Percentiles rank a stretch among this genome's conserved stretches.
These are phyloP conservation scores for Podarcis raffonei DNA, from an alignment of 2,113 vertebrate genomes.

Conservation along the genomic window DNA sequence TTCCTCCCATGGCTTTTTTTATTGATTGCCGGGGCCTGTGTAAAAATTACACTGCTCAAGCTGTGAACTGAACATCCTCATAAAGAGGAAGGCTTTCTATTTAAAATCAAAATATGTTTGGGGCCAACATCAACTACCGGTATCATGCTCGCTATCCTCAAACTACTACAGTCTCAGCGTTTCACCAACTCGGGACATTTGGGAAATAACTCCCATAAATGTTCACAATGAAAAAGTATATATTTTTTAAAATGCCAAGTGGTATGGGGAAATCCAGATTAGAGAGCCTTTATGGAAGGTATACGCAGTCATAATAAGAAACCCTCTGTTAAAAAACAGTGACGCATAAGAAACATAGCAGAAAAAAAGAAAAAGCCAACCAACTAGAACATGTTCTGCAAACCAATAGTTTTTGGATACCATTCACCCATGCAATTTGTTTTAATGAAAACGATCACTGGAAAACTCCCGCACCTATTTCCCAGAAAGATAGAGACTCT, in stretches of 20 bases:
- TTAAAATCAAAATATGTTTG: conserved; percentile 80
- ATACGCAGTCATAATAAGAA: conserved; percentile 53
- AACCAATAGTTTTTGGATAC: conserved; percentile 42
- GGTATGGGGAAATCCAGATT: conserved; percentile 1
- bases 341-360: conserved; percentile 39
- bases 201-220: conserved; percentile 49
- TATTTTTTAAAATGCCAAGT: conserved; percentile 16
- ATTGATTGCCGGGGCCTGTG: conserved; percentile 88
- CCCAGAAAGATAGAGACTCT: conserved; percentile 32
- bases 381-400: conserved; percentile 27
- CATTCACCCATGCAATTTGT: conserved; percentile 21
- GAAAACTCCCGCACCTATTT: conserved; percentile 12
- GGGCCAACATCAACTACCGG: conserved; percentile 65
- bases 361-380: conserved; percentile 3
- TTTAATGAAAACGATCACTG: conserved; percentile 8
- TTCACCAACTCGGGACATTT: conserved; percentile 55
- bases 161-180: conserved; percentile 59
- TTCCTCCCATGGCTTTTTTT: conserved; percentile 85
- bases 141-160: conserved; percentile 63
- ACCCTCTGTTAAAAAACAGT: conserved; percentile 55
- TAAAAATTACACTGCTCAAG: conserved; percentile 83
- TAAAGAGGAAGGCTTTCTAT: conserved; percentile 82
- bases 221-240: conserved; percentile 28
- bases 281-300: conserved; percentile 52
- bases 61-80: conserved; percentile 81